phyloP scores from a whole-genome alignment of 2,888 invertebrate species.

The Bellardia bayeri region DNA sequence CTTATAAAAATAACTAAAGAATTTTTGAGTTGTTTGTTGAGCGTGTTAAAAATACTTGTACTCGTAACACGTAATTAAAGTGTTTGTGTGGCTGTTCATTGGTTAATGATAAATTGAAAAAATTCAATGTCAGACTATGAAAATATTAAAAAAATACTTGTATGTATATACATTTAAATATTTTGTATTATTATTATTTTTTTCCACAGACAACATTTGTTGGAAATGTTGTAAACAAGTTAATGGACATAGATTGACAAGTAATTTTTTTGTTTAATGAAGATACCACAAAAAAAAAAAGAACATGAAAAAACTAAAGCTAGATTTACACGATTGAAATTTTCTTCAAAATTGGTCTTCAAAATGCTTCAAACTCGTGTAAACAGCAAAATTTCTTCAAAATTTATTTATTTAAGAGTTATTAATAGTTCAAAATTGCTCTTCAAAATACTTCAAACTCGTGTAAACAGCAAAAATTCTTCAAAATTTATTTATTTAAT shows the following conservation, averaged over 20 bases:
- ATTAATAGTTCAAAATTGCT: too few species aligned
- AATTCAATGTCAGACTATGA: constrained; percentile 64
- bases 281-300: background rate
- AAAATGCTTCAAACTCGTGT: too few species aligned
- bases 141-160: constrained; percentile 7
- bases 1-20: constrained; percentile 14
- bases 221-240: constrained; percentile 7
- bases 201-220: background rate
- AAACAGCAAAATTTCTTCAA: too few species aligned
- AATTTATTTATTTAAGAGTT: too few species aligned
- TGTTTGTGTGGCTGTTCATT: constrained; percentile 14
- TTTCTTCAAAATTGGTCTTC: too few species aligned
- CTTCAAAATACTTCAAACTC: too few species aligned
- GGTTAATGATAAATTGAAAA: constrained; percentile 54
- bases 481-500: too few species aligned
- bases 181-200: background rate
- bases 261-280: constrained; percentile 7
- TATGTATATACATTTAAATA: background rate
- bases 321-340: too few species aligned
- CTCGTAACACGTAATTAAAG: constrained; percentile 22
- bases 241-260: background rate
- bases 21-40: constrained; percentile 14
- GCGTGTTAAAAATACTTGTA: background rate
- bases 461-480: too few species aligned
- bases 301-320: too few species aligned